Evolutionary conservation across 2,113 vertebrate genomes (phyloP).

Genomic region (Eulacestoma nigropectus): DNA sequence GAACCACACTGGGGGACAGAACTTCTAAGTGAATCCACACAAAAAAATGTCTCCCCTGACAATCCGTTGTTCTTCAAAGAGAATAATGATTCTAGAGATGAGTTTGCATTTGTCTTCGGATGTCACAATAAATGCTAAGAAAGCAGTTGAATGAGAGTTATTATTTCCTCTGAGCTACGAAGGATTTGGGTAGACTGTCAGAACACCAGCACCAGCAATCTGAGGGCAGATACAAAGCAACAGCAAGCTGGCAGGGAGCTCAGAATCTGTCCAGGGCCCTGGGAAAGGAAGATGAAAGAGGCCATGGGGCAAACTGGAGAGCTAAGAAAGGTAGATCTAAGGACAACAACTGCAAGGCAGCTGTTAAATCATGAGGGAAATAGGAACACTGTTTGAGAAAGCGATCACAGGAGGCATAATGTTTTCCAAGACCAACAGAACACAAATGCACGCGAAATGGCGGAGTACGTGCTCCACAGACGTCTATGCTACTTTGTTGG

Average conservation of each 20-base stretch:
- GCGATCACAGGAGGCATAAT: not conserved
- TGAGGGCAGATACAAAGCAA: slow-evolving; percentile 4
- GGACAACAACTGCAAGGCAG: slow-evolving; percentile 13
- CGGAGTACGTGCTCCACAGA: not conserved
- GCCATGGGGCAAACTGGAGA: slow-evolving; percentile 31
- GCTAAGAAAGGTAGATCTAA: slow-evolving; percentile 40
- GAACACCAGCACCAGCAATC: not conserved
- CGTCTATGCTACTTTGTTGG: not conserved
- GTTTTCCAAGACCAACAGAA: slow-evolving; percentile 26
- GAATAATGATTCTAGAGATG: slow-evolving; percentile 65
- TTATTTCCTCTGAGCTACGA: slow-evolving; percentile 43
- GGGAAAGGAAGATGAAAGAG: slow-evolving; percentile 40
- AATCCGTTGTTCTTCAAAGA: slow-evolving; percentile 66
- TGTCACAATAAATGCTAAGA: slow-evolving; percentile 63
- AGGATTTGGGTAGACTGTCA: slow-evolving; percentile 44
- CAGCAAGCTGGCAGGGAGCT: not conserved
- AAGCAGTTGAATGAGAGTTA: slow-evolving; percentile 56
- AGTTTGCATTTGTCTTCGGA: slow-evolving; percentile 57
- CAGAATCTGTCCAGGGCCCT: not conserved
- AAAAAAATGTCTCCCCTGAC: slow-evolving; percentile 61
- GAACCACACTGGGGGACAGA: slow-evolving; percentile 60
- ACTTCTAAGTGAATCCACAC: slow-evolving; percentile 63
- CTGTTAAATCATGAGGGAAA: slow-evolving; percentile 3
- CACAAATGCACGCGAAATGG: not conserved
- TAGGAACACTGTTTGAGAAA: not conserved